A percentile compares a stretch with the other conserved stretches of the same genome.
phyloP scores from a whole-genome alignment of 2,888 invertebrate species.

The Drepana falcataria region DNA sequence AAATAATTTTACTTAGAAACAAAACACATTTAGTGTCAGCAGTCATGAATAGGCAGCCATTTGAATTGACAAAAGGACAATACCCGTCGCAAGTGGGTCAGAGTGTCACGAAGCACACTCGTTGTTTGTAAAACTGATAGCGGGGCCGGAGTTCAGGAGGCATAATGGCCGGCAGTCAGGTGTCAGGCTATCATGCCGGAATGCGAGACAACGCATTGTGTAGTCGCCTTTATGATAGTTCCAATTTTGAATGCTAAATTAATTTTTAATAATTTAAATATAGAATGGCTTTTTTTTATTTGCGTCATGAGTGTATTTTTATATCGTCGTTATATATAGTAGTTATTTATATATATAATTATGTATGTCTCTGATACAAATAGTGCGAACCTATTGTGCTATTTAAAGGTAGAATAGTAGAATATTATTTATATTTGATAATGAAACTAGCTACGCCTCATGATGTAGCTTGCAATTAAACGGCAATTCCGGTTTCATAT shows the following conservation, averaged over 20 bases:
- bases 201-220: conserved; percentile 23
- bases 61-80: conserved; percentile 48
- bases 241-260: conserved; percentile 2
- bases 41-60: conserved; percentile 21
- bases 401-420: no score
- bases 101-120: conserved; percentile 35
- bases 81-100: conserved; percentile 56
- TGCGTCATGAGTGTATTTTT: not conserved
- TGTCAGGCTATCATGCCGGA: conserved; percentile 29
- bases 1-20: not conserved
- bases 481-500: no score
- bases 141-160: conserved; percentile 33
- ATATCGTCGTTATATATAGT: not conserved
- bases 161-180: conserved; percentile 38
- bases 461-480: no score
- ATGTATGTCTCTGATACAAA: no score
- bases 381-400: no score
- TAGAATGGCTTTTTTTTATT: conserved; percentile 7
- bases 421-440: no score
- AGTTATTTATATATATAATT: not conserved
- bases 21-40: conserved; percentile 10
- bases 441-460: no score
- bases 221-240: conserved; percentile 15
- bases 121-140: conserved; percentile 38
- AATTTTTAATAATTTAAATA: conserved; percentile 7